Percentiles rank a stretch among this genome's conserved stretches.
Conservation (phyloP, 2,797 vertebrate species). For the Hydrophis major region DNA sequence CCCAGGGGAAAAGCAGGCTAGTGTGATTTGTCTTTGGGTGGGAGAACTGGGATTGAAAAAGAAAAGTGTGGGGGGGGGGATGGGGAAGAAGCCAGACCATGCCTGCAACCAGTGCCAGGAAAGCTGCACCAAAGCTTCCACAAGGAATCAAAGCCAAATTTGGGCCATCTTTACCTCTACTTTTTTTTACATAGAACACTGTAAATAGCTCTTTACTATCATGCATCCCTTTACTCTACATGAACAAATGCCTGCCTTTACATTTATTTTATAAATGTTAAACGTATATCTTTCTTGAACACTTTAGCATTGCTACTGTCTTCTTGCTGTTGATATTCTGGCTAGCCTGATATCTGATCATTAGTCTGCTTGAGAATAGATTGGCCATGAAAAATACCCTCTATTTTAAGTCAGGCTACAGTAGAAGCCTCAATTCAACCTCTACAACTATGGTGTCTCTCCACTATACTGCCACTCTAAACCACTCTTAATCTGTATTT, state of each 20-base stretch:
- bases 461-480: slow-evolving; percentile 60
- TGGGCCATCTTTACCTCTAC: background rate
- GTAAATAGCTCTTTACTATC: background rate
- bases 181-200: background rate
- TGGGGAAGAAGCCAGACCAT: background rate
- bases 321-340: background rate
- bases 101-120: background rate
- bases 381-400: background rate
- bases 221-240: background rate
- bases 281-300: background rate
- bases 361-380: background rate
- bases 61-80: background rate
- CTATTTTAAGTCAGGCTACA: background rate
- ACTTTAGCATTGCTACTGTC: background rate
- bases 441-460: background rate
- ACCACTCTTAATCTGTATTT: slow-evolving; percentile 75
- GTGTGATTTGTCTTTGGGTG: background rate
- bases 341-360: background rate
- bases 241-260: background rate
- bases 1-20: background rate
- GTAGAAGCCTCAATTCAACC: background rate
- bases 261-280: background rate
- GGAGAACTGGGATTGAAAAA: background rate
- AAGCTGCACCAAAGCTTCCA: background rate
- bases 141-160: background rate